Base-by-base conservation (phyloP, 2,113 vertebrate genomes). In the Melospiza georgiana region DNA sequence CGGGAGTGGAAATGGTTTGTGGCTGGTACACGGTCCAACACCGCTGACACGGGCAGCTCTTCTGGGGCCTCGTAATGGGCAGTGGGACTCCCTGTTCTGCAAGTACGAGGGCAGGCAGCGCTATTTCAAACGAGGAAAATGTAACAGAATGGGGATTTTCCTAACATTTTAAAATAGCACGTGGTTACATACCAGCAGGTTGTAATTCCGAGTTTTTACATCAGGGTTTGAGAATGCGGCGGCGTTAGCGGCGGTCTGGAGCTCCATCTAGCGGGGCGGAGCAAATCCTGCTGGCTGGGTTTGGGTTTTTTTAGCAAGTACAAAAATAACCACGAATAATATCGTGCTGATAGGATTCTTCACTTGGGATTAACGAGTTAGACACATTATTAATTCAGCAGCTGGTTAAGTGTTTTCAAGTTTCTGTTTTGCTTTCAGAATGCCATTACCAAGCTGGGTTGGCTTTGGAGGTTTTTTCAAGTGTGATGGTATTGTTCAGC, bases 191-290 rank as follows among this genome's bases (percentile, higher is more conserved):
- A 9, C 44, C 48, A 10, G 76, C 69, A 12, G 88, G 49, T 35
- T 39, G 4, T 37, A 86, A 82, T 94, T 66, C 8, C 4, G 90
- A 78, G 84, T 37, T 95, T 84, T 95, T 93, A 72, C 57, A 31
- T 96, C 77, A 72, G 49, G 15, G 17, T 48, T 65, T 14, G 68
- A 77, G 90, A 93, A 71, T 22, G 84, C 67, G 17, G 55, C 15
- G 3, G 71, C 23, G 8, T 31, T 44, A 24, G 39, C 33, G 23
- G 79, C 51, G 46, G 75, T 69, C 80, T 59, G 90, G 66, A 77
- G 88, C 74, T 95, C 97, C 97, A 97, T 93, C 98, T 98, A 93
- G 96, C 31, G 97, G 96, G 63, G 31, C 30, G 19, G 24, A 23
- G 35, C n/a, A 43, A 59, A 23, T 44, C 37, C 10, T 22, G 12